Evolutionary conservation across 2,888 invertebrate species (phyloP).

Genomic region (Syrphus vitripennis): DNA sequence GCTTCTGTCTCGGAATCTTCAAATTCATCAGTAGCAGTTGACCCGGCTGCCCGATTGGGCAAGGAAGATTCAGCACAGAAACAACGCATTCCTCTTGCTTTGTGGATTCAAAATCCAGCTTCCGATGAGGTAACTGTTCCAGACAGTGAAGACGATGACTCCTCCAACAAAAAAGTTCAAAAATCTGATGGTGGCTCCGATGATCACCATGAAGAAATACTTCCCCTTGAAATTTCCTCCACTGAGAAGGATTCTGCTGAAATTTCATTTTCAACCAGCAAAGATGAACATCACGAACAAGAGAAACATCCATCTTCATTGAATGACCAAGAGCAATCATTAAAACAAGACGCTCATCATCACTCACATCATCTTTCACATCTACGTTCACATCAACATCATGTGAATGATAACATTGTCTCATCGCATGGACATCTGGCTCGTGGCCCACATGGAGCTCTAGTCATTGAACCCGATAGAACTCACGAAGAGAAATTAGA

Average conservation of each 20-base stretch:
- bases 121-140: not conserved
- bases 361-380: constrained; percentile 20
- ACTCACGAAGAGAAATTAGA: constrained; percentile 83
- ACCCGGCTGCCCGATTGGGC: too few relatives aligned
- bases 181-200: not conserved
- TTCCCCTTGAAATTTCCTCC: not conserved
- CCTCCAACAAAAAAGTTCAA: not conserved
- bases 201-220: not conserved
- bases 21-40: not conserved
- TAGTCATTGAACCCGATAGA: constrained; percentile 81
- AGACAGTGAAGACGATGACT: not conserved
- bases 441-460: constrained; percentile 83
- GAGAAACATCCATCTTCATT: not conserved
- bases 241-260: not conserved
- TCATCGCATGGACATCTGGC: constrained; percentile 79
- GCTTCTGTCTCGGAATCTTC: not conserved
- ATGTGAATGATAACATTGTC: constrained; percentile 50
- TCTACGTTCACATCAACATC: constrained; percentile 60
- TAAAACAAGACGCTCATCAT: constrained; percentile 15
- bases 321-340: not conserved
- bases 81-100: not conserved
- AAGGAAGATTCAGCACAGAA: not conserved
- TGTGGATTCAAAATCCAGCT: constrained; percentile 23
- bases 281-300: not conserved
- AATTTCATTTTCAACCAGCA: not conserved